phyloP scores from a whole-genome alignment of 2,113 vertebrate species.

The rabbit (Oryctolagus cuniculus) region DNA sequence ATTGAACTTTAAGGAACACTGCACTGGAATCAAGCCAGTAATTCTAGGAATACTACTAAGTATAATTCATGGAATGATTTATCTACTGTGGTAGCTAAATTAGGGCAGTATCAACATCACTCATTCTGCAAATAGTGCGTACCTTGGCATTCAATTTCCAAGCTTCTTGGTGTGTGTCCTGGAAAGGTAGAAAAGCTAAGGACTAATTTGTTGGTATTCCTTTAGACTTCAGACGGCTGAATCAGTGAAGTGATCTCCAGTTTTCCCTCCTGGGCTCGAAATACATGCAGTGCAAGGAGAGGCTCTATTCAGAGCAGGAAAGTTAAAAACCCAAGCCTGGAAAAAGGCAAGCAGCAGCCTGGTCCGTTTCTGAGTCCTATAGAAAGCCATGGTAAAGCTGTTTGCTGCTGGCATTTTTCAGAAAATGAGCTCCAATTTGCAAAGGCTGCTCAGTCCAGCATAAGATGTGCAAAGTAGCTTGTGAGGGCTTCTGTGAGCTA shows the following conservation, averaged over 20 bases:
- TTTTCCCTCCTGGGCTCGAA: not conserved
- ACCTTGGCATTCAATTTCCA: not conserved
- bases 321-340: not conserved
- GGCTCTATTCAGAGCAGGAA: not conserved
- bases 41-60: slow-evolving; percentile 39
- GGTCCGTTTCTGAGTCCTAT: not conserved
- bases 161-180: not conserved
- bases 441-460: not conserved
- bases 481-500: not conserved
- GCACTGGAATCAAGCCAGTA: not conserved
- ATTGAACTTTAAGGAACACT: slow-evolving; percentile 57
- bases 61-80: not conserved
- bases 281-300: not conserved
- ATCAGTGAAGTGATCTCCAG: not conserved
- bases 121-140: not conserved
- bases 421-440: not conserved
- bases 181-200: not conserved
- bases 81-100: not conserved
- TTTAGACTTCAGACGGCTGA: not conserved
- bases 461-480: not conserved
- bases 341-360: no score
- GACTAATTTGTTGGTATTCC: not conserved
- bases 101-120: not conserved
- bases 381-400: not conserved
- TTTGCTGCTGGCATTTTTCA: slow-evolving; percentile 36